phyloP scores from a whole-genome alignment of 2,888 invertebrate species.

The Erpobdella octoculata region DNA sequence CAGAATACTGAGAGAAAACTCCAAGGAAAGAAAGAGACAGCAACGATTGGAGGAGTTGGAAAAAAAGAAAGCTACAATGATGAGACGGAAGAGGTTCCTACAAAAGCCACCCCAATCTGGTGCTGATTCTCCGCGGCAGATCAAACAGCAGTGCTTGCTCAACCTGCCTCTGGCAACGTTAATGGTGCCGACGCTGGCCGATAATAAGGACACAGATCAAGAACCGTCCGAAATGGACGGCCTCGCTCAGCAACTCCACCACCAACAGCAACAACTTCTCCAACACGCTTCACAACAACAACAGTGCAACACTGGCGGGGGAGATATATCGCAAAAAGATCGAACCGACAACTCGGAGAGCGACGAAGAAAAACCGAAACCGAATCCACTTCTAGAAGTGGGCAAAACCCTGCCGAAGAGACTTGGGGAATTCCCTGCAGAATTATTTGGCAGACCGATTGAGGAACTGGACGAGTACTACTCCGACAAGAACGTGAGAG shows the following conservation, averaged over 20 bases:
- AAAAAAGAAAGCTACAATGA: constrained; percentile 11
- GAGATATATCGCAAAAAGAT: background rate
- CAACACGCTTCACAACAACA: background rate
- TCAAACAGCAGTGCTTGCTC: background rate
- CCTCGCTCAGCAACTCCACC: background rate
- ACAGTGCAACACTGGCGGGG: background rate
- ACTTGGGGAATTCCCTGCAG: constrained; percentile 82
- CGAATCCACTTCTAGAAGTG: constrained; percentile 90
- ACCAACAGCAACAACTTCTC: background rate
- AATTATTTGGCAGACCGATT: constrained; percentile 89
- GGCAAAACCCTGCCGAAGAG: constrained; percentile 89
- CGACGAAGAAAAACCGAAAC: constrained; percentile 69
- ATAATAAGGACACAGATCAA: background rate
- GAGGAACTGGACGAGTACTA: constrained; percentile 96
- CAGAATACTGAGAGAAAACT: background rate
- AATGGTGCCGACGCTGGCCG: background rate
- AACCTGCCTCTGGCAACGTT: background rate
- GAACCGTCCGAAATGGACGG: background rate
- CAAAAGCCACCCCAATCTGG: constrained; percentile 2
- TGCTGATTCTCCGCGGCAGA: background rate
- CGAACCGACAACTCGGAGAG: constrained; percentile 28
- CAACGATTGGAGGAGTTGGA: constrained; percentile 5
- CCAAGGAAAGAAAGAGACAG: constrained; percentile 10
- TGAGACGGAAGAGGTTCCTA: constrained; percentile 14
- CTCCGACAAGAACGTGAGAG: constrained; percentile 83